These are phyloP conservation scores for Sus cebifrons DNA, from an alignment of 2,797 vertebrate genomes.

Conservation along the genomic window DNA sequence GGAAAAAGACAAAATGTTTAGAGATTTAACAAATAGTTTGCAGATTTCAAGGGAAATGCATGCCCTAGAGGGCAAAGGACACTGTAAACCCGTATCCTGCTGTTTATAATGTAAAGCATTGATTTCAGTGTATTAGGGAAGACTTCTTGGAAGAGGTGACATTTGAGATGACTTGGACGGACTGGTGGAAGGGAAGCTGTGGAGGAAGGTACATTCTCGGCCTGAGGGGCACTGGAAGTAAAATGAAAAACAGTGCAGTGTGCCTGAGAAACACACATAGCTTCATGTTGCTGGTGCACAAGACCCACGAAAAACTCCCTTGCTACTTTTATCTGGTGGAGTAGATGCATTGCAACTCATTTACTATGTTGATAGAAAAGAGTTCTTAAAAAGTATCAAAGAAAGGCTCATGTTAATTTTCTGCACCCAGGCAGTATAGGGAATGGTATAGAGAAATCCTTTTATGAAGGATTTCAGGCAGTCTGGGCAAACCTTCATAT, in stretches of 20 bases:
- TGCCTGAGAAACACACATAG: background rate
- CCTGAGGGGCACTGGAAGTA: background rate
- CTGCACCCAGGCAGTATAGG: background rate
- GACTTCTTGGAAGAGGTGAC: background rate
- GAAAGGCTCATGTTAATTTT: background rate
- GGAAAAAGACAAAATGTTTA: background rate
- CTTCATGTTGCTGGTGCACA: background rate
- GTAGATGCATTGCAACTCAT: background rate
- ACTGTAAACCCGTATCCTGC: background rate
- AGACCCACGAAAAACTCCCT: background rate
- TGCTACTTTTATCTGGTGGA: background rate
- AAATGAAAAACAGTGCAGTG: background rate
- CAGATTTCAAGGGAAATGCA: background rate
- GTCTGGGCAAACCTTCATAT: background rate
- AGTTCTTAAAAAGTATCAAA: background rate
- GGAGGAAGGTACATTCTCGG: background rate
- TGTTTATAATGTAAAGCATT: background rate
- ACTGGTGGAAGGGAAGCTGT: background rate
- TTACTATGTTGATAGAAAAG: background rate
- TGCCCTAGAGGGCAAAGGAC: background rate
- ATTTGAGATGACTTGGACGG: background rate
- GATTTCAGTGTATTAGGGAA: background rate
- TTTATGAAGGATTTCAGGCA: background rate
- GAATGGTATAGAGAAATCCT: background rate
- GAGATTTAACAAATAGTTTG: constrained; percentile 20